Base-by-base conservation (phyloP, 2,888 invertebrate species). In the Tethea ocularis region DNA sequence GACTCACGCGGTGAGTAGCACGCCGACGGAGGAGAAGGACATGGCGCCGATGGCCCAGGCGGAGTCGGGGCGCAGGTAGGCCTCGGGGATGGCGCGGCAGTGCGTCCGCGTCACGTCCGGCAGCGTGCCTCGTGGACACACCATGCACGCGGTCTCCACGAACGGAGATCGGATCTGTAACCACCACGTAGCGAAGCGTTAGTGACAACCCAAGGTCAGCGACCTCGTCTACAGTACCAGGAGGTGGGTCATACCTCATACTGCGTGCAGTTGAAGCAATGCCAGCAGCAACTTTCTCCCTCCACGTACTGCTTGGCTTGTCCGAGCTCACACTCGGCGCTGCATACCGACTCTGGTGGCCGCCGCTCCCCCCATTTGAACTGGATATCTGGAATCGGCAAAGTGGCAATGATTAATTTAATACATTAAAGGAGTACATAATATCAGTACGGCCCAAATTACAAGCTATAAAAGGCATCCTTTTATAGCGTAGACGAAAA, bases 21-120 rank as follows among this genome's bases (percentile, higher is more conserved):
- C 97, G 17, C 99, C 99, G 0, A 96, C 95, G 10, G 97, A 95
- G 36, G 98, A 97, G 82, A 98, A 96, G 11, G 96, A 95, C 97
- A 98, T 97, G 13, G 98, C 98, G 0, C 97, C 98, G 62, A 98
- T 98, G 5, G 98, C 98, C 96, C 98, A 97, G 55, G 96, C 97
- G 66, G 97, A 97, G 81, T 96, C 96, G 13, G 96, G 95, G 22
- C 96, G 93, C 62, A 97, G 93, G 84, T 97, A 97, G 59, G 97
- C 96, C 88, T 97, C 97, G 0, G 97, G 97, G 67, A 98, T 97
- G 60, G 95, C 94, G 15, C 94, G 94, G 87, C 97, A 98, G 70
- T 90, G 91, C 24, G 96, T 95, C 70, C 97, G 96, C 56, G 95
- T 94, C 0, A 90, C 90, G 83, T 97, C 96, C 0, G 99, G 98